Evolutionary conservation across 2,888 invertebrate species (phyloP).

Genomic region (Euplexia lucipara): DNA sequence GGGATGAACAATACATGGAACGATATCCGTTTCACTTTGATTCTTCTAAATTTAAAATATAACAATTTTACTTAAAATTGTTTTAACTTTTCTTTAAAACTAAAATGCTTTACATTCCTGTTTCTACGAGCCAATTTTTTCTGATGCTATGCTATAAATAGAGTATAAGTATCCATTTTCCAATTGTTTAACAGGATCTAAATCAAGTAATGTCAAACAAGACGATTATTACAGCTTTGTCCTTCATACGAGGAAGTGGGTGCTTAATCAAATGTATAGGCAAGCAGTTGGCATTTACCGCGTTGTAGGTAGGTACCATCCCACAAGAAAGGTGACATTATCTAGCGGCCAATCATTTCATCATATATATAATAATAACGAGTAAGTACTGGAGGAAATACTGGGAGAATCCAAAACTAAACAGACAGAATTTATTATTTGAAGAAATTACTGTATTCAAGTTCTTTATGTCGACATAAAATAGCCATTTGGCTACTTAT

Average conservation of each 20-base stretch:
- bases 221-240: conserved; percentile 21
- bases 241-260: conserved; percentile 34
- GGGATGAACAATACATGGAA: too few relatives aligned
- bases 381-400: conserved; percentile 15
- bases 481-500: conserved; percentile 21
- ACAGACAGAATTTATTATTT: neutral
- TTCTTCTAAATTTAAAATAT: too few relatives aligned
- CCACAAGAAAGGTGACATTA: conserved; percentile 52
- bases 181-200: conserved; percentile 7
- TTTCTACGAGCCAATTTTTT: too few relatives aligned
- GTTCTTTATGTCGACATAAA: conserved; percentile 1
- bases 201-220: conserved; percentile 16
- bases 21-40: too few relatives aligned
- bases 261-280: conserved; percentile 41
- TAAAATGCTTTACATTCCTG: too few relatives aligned
- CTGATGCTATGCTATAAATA: too few relatives aligned
- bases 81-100: too few relatives aligned
- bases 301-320: conserved; percentile 27
- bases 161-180: neutral
- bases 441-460: conserved; percentile 6
- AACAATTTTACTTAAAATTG: too few relatives aligned
- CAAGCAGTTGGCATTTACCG: conserved; percentile 44
- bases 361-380: conserved; percentile 23
- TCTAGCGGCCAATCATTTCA: conserved; percentile 31
- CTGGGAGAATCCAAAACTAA: conserved; percentile 2